phyloP scores from a whole-genome alignment of 1,140 invertebrate species.

The Ostrea denselamellosa region DNA sequence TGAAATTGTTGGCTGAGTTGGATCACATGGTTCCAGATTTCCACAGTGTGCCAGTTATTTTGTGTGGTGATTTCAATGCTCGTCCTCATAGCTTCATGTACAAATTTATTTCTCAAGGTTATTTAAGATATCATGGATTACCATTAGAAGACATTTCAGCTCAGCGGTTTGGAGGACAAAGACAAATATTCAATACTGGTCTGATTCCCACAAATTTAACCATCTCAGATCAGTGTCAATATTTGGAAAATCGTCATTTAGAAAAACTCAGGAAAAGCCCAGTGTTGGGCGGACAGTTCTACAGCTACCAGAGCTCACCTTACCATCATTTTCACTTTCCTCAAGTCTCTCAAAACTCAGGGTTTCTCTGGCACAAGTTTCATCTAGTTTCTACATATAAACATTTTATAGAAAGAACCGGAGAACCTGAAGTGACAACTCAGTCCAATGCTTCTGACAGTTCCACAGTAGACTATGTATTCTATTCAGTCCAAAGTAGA shows the following conservation, averaged over 20 bases:
- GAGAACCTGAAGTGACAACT: slow-evolving; percentile 69
- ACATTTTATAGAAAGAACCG: slow-evolving; percentile 55
- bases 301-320: background rate
- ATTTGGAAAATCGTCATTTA: slow-evolving; percentile 77
- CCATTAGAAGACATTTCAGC: slow-evolving; percentile 74
- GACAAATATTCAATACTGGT: slow-evolving; percentile 60
- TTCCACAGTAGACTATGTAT: slow-evolving; percentile 78
- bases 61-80: slow-evolving; percentile 95
- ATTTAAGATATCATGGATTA: slow-evolving; percentile 81
- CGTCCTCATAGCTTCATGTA: slow-evolving; percentile 86
- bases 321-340: slow-evolving; percentile 35
- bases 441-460: slow-evolving; percentile 63
- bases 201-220: slow-evolving; percentile 81
- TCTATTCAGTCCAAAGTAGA: slow-evolving; percentile 65
- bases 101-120: slow-evolving; percentile 85
- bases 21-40: slow-evolving; percentile 78
- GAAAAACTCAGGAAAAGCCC: background rate
- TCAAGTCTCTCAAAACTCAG: slow-evolving; percentile 50
- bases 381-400: slow-evolving; percentile 75
- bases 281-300: background rate
- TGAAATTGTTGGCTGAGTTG: slow-evolving; percentile 89
- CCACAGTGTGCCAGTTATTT: slow-evolving; percentile 86
- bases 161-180: slow-evolving; percentile 62
- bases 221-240: slow-evolving; percentile 85
- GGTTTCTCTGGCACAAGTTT: slow-evolving; percentile 70